Percentiles rank a stretch among this genome's conserved stretches.
Evolutionary conservation across 2,888 invertebrate genomes (phyloP).

Genomic region (Coelopa pilipes): DNA sequence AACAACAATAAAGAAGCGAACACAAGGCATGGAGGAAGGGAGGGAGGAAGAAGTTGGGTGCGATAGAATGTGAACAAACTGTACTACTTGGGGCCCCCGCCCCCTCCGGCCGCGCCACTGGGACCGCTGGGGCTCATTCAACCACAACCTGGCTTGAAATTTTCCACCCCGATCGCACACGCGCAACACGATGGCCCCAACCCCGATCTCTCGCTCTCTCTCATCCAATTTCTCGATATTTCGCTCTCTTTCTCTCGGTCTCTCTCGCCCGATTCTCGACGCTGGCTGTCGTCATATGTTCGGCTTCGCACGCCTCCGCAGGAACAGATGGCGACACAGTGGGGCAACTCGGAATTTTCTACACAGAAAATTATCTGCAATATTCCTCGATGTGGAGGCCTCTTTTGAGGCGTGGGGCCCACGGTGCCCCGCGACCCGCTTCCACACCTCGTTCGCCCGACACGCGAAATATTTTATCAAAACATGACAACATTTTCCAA

Average conservation of each 20-base stretch:
- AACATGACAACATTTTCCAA: too few species aligned
- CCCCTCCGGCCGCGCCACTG: not conserved
- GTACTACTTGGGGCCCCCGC: slow-evolving; percentile 17
- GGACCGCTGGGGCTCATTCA: too few species aligned
- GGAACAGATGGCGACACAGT: not conserved
- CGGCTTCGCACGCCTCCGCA: not conserved
- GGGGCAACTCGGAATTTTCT: not conserved
- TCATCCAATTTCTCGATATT: not conserved
- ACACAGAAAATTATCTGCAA: too few species aligned
- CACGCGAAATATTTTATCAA: too few species aligned
- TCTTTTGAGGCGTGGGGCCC: too few species aligned
- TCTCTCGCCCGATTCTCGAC: not conserved
- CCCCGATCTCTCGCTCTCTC: not conserved
- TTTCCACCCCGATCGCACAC: slow-evolving; percentile 2
- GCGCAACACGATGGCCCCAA: slow-evolving; percentile 13
- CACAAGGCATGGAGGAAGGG: not conserved
- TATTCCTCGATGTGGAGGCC: too few species aligned
- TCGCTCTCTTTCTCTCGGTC: not conserved
- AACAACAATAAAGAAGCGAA: not conserved
- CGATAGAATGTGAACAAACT: slow-evolving; percentile 20
- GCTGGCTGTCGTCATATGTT: slow-evolving; percentile 6
- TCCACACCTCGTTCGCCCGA: too few species aligned
- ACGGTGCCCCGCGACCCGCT: too few species aligned
- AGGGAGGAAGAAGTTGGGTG: not conserved
- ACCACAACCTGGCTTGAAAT: not conserved